Percentiles rank a stretch among this genome's conserved stretches.
Evolutionary conservation across 1,140 invertebrate genomes (phyloP).

Genomic region (Drosophila burlai): DNA sequence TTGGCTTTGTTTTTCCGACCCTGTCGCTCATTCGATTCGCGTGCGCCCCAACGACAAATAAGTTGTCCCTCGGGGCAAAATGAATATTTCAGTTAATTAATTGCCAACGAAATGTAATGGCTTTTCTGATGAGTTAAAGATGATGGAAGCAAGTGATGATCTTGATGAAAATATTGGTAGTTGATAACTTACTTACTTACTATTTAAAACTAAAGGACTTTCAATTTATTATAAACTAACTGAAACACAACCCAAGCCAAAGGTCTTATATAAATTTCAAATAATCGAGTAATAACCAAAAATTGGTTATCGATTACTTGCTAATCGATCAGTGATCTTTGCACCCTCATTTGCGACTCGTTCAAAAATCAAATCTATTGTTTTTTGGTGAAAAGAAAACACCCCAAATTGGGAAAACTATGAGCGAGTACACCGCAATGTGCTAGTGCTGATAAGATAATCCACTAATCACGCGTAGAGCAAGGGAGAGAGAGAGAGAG

Average conservation of each 20-base stretch:
- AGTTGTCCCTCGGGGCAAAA: slow-evolving; percentile 33
- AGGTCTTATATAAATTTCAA: neutral
- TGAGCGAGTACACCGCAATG: slow-evolving; percentile 6
- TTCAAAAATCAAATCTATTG: neutral
- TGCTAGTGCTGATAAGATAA: slow-evolving; percentile 69
- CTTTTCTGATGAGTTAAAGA: slow-evolving; percentile 1
- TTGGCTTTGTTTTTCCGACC: slow-evolving; percentile 39
- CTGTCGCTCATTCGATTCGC: slow-evolving; percentile 18
- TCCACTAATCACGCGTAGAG: slow-evolving; percentile 32
- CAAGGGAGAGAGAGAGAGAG: neutral
- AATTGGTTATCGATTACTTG: neutral
- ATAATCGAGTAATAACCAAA: neutral
- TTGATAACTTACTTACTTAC: neutral
- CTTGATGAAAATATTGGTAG: neutral
- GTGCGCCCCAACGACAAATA: slow-evolving; percentile 21
- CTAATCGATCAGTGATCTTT: slow-evolving; percentile 29
- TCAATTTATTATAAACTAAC: neutral
- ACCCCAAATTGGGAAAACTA: slow-evolving; percentile 33
- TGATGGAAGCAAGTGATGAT: slow-evolving; percentile 11
- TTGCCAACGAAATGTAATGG: slow-evolving; percentile 29
- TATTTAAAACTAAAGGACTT: neutral
- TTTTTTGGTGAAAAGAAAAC: slow-evolving; percentile 7
- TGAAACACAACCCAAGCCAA: neutral
- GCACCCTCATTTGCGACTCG: slow-evolving; percentile 8
- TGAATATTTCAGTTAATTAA: slow-evolving; percentile 53